These are phyloP conservation scores for Bellardia bayeri DNA, from an alignment of 2,888 invertebrate species.

Conservation along the genomic window DNA sequence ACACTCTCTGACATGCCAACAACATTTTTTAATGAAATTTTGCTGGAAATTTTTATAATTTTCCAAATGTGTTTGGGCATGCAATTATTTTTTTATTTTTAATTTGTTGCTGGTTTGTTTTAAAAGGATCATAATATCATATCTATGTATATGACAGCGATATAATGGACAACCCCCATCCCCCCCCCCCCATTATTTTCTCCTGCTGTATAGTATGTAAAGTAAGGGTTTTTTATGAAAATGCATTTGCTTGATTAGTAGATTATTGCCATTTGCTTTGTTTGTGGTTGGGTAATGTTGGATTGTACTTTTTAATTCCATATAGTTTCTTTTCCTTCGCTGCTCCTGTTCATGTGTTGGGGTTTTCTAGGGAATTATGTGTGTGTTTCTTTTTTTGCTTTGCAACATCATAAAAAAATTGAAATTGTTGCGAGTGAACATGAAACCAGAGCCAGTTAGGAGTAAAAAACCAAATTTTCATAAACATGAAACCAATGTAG, in stretches of 20 bases:
- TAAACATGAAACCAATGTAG: constrained; percentile 37
- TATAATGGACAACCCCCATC: not conserved
- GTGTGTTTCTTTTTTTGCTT: not conserved
- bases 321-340: not conserved
- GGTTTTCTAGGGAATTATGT: not conserved
- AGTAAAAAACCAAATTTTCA: constrained; percentile 18
- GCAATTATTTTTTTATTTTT: constrained; percentile 10
- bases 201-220: not conserved
- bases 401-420: not conserved
- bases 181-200: not conserved
- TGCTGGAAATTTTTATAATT: constrained; percentile 16
- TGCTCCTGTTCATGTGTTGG: not conserved
- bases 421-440: constrained; percentile 30
- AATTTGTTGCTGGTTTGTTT: constrained; percentile 12
- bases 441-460: not conserved
- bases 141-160: too few relatives aligned
- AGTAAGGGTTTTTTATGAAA: not conserved
- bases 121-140: constrained; percentile 25
- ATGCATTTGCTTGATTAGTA: constrained; percentile 45
- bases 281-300: not conserved
- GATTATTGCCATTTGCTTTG: not conserved
- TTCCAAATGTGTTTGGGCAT: constrained; percentile 5
- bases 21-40: constrained; percentile 12
- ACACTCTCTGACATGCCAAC: not conserved
- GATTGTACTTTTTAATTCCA: not conserved